These are phyloP conservation scores for Erebia epiphron DNA, from an alignment of 2,888 invertebrate genomes.

Conservation along the genomic window DNA sequence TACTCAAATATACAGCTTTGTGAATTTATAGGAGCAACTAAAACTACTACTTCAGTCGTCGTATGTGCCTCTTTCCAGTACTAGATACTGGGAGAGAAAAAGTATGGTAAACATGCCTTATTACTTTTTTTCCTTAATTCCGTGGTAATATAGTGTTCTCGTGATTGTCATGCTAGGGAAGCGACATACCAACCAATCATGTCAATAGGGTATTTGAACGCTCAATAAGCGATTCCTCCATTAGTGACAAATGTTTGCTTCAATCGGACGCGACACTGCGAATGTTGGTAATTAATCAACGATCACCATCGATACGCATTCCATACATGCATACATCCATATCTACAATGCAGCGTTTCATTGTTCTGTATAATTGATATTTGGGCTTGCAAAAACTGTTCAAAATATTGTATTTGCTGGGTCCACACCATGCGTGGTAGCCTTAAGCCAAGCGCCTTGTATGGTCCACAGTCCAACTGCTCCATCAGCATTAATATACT, in stretches of 20 bases:
- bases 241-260: conserved; percentile 45
- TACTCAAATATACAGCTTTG: no score
- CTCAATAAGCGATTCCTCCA: conserved; percentile 43
- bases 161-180: background rate
- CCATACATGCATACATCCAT: background rate
- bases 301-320: conserved; percentile 10
- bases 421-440: no score
- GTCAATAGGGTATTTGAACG: conserved; percentile 24
- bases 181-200: conserved; percentile 8
- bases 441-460: no score
- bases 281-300: conserved; percentile 38
- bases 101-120: no score
- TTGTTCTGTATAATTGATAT: background rate
- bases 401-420: background rate
- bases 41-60: no score
- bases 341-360: background rate
- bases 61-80: no score
- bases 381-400: background rate
- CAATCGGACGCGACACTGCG: conserved; percentile 37
- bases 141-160: background rate
- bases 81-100: no score
- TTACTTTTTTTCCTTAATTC: no score
- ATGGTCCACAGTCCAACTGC: no score
- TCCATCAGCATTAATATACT: no score
- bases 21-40: no score